Conservation (phyloP, 2,113 vertebrate genomes). For the Rhynchomys soricoides region DNA sequence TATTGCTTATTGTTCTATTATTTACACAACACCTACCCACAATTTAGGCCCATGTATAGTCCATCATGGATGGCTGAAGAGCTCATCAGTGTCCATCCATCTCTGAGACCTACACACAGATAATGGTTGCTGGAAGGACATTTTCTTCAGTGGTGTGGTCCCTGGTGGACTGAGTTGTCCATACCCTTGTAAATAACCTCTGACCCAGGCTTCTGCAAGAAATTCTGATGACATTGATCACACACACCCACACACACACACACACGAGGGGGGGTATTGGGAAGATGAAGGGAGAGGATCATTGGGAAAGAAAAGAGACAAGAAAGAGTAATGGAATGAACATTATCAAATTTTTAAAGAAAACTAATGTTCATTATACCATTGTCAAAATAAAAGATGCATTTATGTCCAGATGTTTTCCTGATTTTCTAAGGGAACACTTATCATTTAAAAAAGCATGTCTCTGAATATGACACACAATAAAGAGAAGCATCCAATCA, state of each 20-base stretch:
- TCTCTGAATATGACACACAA: conserved; percentile 25
- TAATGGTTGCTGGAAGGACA: neutral
- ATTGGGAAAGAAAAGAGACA: neutral
- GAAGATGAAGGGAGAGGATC: too few relatives aligned
- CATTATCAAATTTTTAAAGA: neutral
- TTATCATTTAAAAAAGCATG: neutral
- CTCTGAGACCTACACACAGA: neutral
- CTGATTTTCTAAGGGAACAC: neutral
- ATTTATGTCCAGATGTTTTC: neutral
- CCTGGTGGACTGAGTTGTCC: neutral
- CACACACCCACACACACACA: neutral
- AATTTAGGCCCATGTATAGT: neutral
- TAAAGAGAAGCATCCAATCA: conserved; percentile 7
- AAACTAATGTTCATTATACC: too few relatives aligned
- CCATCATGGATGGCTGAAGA: neutral
- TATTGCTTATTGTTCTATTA: neutral
- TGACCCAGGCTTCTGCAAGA: neutral
- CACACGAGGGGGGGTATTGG: neutral
- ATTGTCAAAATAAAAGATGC: neutral
- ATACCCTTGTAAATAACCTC: neutral
- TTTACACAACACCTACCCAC: neutral
- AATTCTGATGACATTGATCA: neutral
- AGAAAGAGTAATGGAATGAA: neutral
- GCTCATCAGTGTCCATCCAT: neutral
- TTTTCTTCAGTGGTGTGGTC: neutral